phyloP scores from a whole-genome alignment of 2,797 vertebrate species.

The Acipenser transmontanus region DNA sequence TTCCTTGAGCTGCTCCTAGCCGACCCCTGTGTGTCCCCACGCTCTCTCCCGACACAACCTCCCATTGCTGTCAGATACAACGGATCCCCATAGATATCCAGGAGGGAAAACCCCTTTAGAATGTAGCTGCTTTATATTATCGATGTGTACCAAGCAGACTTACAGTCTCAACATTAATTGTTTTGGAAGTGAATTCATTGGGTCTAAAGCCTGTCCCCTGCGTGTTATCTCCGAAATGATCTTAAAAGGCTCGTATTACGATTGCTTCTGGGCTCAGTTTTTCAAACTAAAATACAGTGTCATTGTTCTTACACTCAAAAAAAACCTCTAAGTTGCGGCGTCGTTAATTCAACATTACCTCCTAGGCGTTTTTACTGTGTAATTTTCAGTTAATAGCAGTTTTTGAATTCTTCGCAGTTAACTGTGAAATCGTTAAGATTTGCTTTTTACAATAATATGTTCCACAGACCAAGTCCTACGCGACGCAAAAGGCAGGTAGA shows the following conservation, averaged over 20 bases:
- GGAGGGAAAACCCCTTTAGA: slow-evolving; percentile 7
- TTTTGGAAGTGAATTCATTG: not conserved
- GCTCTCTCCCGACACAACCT: slow-evolving; percentile 81
- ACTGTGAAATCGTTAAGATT: too few relatives aligned
- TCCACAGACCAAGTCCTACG: too few relatives aligned
- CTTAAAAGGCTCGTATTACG: slow-evolving; percentile 14
- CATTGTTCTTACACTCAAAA: too few relatives aligned
- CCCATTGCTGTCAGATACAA: slow-evolving; percentile 67
- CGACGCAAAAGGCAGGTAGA: too few relatives aligned
- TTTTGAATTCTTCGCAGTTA: too few relatives aligned
- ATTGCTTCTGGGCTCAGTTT: slow-evolving; percentile 19
- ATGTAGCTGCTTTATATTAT: slow-evolving; percentile 1
- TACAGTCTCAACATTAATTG: not conserved
- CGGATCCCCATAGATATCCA: slow-evolving; percentile 50
- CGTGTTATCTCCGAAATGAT: not conserved
- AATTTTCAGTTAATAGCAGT: too few relatives aligned
- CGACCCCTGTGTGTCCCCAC: slow-evolving; percentile 65
- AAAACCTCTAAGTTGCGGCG: too few relatives aligned
- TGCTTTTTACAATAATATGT: too few relatives aligned
- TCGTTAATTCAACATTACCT: too few relatives aligned
- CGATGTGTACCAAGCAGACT: not conserved
- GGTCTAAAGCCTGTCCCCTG: not conserved
- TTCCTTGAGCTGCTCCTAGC: slow-evolving; percentile 60
- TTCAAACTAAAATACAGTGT: too few relatives aligned
- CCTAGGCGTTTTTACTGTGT: too few relatives aligned